phyloP scores from a whole-genome alignment of 2,113 vertebrate species.

The Phainopepla nitens region DNA sequence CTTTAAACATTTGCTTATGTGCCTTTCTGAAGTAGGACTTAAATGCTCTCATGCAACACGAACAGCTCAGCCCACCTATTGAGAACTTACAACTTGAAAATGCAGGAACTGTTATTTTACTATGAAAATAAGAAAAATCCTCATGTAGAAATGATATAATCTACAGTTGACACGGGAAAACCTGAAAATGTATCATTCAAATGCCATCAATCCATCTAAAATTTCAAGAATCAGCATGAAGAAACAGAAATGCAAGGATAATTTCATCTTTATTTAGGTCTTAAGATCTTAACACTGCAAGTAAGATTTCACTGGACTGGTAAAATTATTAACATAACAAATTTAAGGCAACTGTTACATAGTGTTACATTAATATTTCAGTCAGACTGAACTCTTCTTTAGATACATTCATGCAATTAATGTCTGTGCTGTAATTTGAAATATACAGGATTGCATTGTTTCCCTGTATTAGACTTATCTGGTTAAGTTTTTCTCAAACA shows the following conservation, averaged over 20 bases:
- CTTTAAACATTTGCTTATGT: neutral
- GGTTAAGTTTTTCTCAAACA: slow-evolving; percentile 28
- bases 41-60: neutral
- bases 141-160: neutral
- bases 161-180: neutral
- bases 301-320: neutral
- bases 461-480: neutral
- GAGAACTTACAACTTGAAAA: neutral
- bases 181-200: neutral
- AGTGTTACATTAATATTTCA: slow-evolving; percentile 16
- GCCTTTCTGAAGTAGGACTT: neutral
- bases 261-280: slow-evolving; percentile 58
- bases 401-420: slow-evolving; percentile 1
- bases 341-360: slow-evolving; percentile 52
- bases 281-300: slow-evolving; percentile 22
- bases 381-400: neutral
- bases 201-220: neutral
- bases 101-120: neutral
- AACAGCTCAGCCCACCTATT: neutral
- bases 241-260: neutral
- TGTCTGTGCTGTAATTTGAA: neutral
- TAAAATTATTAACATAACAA: slow-evolving; percentile 13
- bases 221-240: neutral
- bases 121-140: neutral
- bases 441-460: neutral